Evolutionary conservation across 2,113 vertebrate species (phyloP).

Genomic region (Electrona antarctica): DNA sequence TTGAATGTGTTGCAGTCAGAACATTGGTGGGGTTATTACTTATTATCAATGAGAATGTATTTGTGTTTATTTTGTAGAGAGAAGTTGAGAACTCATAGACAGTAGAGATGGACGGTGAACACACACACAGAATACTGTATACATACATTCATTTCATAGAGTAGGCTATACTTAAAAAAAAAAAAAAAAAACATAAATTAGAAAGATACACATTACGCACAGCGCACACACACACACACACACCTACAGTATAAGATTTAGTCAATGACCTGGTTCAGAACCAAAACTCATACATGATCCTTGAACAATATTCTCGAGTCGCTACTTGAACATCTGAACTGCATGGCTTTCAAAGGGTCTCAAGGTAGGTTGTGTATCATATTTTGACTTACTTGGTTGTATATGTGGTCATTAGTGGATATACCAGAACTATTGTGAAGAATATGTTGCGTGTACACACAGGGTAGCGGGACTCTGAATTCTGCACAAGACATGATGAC

Average conservation of each 20-base stretch:
- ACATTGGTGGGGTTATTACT: slow-evolving; percentile 22
- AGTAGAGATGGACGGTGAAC: slow-evolving; percentile 16
- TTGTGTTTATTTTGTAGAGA: slow-evolving; percentile 22
- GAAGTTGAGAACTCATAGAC: slow-evolving; percentile 20
- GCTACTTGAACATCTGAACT: slow-evolving; percentile 22
- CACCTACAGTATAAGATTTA: slow-evolving; percentile 7
- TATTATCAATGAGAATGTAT: slow-evolving; percentile 10
- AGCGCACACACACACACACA: slow-evolving; percentile 1
- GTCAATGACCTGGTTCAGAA: not conserved
- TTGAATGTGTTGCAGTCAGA: slow-evolving; percentile 58
- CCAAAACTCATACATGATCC: not conserved
- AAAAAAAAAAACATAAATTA: slow-evolving; percentile 37
- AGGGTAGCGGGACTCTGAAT: not conserved
- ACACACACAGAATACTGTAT: slow-evolving; percentile 30
- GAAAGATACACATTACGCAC: slow-evolving; percentile 15
- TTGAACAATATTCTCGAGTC: not conserved
- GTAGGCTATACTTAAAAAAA: not conserved
- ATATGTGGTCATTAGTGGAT: not conserved
- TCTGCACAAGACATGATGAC: slow-evolving; percentile 7
- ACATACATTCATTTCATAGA: slow-evolving; percentile 24
- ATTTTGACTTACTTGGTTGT: not conserved
- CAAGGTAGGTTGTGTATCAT: slow-evolving; percentile 27
- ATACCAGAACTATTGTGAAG: not conserved
- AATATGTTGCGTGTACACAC: not conserved
- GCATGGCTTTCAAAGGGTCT: slow-evolving; percentile 11